Conservation (phyloP, 2,888 invertebrate genomes). For the Perizoma affinitatum region DNA sequence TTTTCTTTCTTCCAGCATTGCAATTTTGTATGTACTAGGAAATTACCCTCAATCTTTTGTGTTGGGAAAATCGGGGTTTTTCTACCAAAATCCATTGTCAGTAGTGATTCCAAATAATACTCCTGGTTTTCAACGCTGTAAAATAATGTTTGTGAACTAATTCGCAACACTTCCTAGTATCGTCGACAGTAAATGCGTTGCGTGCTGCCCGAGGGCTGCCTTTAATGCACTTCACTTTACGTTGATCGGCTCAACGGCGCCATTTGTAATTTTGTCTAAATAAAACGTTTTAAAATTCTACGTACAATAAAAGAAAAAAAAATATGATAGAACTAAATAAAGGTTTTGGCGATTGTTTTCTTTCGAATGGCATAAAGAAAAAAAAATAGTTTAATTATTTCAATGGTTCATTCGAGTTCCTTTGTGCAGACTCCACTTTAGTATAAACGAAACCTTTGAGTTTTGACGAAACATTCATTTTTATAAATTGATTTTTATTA, state of each 20-base stretch:
- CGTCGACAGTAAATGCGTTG: constrained; percentile 40
- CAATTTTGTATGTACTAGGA: not conserved
- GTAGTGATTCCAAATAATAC: not conserved
- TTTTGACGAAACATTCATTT: too few species aligned
- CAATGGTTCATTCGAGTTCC: too few species aligned
- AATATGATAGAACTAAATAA: too few species aligned
- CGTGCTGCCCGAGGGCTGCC: constrained; percentile 49
- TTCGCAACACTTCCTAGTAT: not conserved
- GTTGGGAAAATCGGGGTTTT: not conserved
- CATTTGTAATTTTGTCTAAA: constrained; percentile 41
- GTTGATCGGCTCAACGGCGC: constrained; percentile 63
- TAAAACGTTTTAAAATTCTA: constrained; percentile 14
- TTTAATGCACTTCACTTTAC: constrained; percentile 41
- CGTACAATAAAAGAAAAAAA: too few species aligned
- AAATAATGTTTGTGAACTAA: not conserved
- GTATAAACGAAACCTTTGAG: too few species aligned
- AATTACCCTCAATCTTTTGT: not conserved
- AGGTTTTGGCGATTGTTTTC: too few species aligned
- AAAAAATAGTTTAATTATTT: too few species aligned
- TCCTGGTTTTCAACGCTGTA: not conserved
- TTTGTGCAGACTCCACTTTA: too few species aligned
- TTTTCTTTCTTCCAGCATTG: not conserved
- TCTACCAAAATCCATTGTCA: too few species aligned
- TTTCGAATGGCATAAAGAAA: too few species aligned
- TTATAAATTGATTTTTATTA: too few species aligned